Conservation (phyloP, 92 coral and sea anemone species). For the Porites cylindrica region DNA sequence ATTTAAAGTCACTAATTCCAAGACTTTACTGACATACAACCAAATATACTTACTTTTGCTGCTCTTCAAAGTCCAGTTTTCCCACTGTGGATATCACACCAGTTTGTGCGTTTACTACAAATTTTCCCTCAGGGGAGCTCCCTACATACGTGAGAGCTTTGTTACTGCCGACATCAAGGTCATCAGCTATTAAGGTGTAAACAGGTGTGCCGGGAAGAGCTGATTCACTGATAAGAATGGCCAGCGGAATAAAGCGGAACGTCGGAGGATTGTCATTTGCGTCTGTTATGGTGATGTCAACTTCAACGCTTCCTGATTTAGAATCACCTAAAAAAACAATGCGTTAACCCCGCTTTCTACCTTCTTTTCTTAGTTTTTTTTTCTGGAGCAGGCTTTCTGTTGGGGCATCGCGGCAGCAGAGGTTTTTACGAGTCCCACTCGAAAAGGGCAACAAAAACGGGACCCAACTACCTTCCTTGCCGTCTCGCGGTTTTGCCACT, state of each 20-base stretch:
- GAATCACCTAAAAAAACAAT: slow-evolving; percentile 71
- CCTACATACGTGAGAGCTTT: slow-evolving; percentile 70
- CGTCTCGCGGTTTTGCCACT: too few relatives aligned
- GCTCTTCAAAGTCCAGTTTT: slow-evolving; percentile 74
- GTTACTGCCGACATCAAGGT: slow-evolving; percentile 84
- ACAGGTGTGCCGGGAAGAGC: slow-evolving; percentile 90
- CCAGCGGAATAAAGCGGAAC: slow-evolving; percentile 72
- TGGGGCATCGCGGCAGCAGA: too few relatives aligned
- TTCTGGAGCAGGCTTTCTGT: too few relatives aligned
- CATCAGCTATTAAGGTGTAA: slow-evolving; percentile 86
- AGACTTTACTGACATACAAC: not conserved
- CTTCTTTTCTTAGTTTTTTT: too few relatives aligned
- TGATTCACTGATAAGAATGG: slow-evolving; percentile 82
- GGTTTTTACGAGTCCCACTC: too few relatives aligned
- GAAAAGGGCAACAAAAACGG: too few relatives aligned
- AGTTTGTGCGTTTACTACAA: slow-evolving; percentile 74
- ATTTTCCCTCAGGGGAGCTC: slow-evolving; percentile 79
- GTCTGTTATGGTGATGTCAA: slow-evolving; percentile 85
- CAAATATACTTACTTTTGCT: slow-evolving; percentile 66
- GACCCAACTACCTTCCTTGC: too few relatives aligned
- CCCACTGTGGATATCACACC: slow-evolving; percentile 85
- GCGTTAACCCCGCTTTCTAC: not conserved
- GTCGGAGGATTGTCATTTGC: slow-evolving; percentile 89
- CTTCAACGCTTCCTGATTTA: slow-evolving; percentile 82
- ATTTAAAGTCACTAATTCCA: not conserved